Percentiles rank a stretch among this genome's conserved stretches.
Evolutionary conservation across 2,888 invertebrate species (phyloP).

Genomic region (Seira musarum): DNA sequence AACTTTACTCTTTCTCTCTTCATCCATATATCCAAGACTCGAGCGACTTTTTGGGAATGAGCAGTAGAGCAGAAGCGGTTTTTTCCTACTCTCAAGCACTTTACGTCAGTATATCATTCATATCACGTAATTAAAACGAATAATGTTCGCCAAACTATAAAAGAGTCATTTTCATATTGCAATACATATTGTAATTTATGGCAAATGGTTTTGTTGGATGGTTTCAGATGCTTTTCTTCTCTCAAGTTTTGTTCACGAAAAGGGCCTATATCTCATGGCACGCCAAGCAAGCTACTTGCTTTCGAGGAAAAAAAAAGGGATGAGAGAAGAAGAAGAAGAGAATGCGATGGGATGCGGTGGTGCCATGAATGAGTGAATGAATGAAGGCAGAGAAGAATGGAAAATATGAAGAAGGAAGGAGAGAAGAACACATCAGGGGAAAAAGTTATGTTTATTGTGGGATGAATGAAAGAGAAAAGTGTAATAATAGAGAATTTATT

Average conservation of each 20-base stretch:
- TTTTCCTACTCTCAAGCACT: slow-evolving; percentile 52
- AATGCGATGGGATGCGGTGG: too few species aligned
- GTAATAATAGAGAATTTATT: slow-evolving; percentile 41
- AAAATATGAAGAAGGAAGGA: slow-evolving; percentile 45
- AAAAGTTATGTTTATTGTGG: slow-evolving; percentile 61
- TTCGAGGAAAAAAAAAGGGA: slow-evolving; percentile 27
- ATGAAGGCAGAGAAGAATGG: slow-evolving; percentile 31
- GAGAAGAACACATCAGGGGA: slow-evolving; percentile 53
- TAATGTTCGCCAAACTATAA: slow-evolving; percentile 62
- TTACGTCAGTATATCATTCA: slow-evolving; percentile 62
- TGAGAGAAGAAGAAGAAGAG: slow-evolving; percentile 9
- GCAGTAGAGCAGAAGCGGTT: slow-evolving; percentile 30
- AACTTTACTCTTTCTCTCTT: slow-evolving; percentile 29
- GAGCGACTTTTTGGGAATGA: neutral
- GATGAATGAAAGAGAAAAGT: slow-evolving; percentile 53
- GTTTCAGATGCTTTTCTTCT: slow-evolving; percentile 17
- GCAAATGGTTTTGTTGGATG: slow-evolving; percentile 61
- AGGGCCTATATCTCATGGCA: neutral
- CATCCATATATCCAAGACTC: too few species aligned
- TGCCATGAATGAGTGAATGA: slow-evolving; percentile 50
- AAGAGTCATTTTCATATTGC: slow-evolving; percentile 62
- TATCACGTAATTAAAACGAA: slow-evolving; percentile 62
- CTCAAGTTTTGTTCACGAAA: neutral
- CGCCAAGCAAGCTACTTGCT: too few species aligned
- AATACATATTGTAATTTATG: slow-evolving; percentile 63